Conservation (phyloP, 2,113 vertebrate genomes). For the Alces alces region DNA sequence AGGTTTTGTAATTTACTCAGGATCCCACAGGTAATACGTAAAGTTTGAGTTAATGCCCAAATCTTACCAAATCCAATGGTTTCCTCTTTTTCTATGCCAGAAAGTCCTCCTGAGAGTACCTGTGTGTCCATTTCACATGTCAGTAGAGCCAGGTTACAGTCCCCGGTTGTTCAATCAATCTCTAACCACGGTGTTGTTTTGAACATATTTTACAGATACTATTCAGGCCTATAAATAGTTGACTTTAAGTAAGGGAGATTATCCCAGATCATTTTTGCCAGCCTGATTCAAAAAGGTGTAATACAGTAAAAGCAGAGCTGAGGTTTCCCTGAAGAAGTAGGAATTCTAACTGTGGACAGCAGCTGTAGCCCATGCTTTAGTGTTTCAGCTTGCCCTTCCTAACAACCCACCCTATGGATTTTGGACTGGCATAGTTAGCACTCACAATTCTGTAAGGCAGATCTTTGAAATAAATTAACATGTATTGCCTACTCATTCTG, state of each 20-base stretch:
- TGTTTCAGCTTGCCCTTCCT: not conserved
- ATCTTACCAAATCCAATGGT: not conserved
- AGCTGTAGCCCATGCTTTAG: not conserved
- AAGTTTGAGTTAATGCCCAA: not conserved
- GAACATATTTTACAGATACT: not conserved
- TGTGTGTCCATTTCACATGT: not conserved
- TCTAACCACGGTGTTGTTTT: not conserved
- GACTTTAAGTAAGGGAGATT: not conserved
- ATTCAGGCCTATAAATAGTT: not conserved
- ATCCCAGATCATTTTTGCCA: not conserved
- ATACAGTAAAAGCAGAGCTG: not conserved
- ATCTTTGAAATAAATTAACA: not conserved
- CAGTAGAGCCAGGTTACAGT: not conserved
- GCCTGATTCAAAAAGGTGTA: not conserved
- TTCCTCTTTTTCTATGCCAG: not conserved
- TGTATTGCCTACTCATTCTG: not conserved
- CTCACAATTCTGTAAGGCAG: not conserved
- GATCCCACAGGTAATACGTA: not conserved
- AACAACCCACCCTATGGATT: not conserved
- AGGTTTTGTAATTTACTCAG: not conserved
- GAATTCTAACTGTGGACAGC: not conserved
- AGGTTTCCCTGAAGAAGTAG: not conserved
- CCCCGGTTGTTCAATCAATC: not conserved
- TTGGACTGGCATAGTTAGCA: not conserved
- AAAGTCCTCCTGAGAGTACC: not conserved